Evolutionary conservation across 2,113 vertebrate genomes (phyloP), one percentile per base, ranked within the genome.

Genomic region (Trichechus manatus): DNA sequence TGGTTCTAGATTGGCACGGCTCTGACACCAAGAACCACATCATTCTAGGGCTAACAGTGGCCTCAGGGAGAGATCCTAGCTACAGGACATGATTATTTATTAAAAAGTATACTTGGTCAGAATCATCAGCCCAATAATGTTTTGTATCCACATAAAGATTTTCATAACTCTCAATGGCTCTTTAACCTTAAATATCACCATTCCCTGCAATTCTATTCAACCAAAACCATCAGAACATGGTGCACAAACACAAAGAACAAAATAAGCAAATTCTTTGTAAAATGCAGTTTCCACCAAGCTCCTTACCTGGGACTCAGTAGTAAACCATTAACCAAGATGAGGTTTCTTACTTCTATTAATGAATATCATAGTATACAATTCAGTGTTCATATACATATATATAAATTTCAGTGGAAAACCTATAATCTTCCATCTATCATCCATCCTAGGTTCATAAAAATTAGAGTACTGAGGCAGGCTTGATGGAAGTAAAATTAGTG

Each of bases 281-380:
- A 81, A 81, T 0, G 0, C 20, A 68, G 4, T 78, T 70, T 93
- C 56, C 53, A 36, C 64, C 59, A 77, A 47, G 19, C 36, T 88
- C 63, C 96, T 97, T 95, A 92, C 68, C 88, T 93, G 87, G 66
- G 50, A 92, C 70, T 86, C 56, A 82, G 64, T 70, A 92, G 50
- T 36, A 93, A 95, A 47, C 20, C 44, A 92, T 85, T 56, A 88
- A 94, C 47, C 61, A 72, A 92, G 14, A 77, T 91, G 75, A 42
- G 77, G 42, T 79, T 83, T 95, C 80, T 91, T 68, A 85, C 0
- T 64, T 36, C 61, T 63, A 66, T 63, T 96, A 59, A 93, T 86
- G 80, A 92, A 90, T 89, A 68, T 70, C 81, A 88, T 29, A 22
- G 66, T 36, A 89, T 42, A 93, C 68, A 92, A 44, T n/a, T 31